Evolutionary conservation across 2,888 invertebrate species (phyloP).

Genomic region (Onchidella celtica): DNA sequence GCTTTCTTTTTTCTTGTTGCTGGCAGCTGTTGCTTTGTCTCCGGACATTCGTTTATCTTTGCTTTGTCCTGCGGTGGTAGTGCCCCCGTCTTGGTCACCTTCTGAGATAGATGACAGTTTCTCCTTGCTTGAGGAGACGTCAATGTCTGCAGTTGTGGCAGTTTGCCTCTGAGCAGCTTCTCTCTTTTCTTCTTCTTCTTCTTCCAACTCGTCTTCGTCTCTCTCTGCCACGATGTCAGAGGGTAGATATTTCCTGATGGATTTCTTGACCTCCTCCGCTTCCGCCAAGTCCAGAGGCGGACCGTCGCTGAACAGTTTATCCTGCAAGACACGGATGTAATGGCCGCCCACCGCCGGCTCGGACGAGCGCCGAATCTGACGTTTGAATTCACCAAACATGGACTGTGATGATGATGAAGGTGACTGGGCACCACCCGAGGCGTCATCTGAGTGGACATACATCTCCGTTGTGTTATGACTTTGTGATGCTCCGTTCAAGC

Average conservation of each 20-base stretch:
- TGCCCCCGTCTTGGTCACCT: neutral
- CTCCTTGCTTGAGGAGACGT: neutral
- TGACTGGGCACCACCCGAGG: neutral
- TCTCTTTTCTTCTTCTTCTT: neutral
- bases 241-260: constrained; percentile 27
- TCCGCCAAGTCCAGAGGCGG: neutral
- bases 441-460: neutral
- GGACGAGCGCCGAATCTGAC: constrained; percentile 11
- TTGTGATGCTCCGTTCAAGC: neutral
- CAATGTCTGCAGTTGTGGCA: neutral
- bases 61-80: neutral
- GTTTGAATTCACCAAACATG: neutral
- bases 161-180: neutral
- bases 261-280: constrained; percentile 7
- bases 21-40: neutral
- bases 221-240: constrained; percentile 42
- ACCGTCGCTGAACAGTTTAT: neutral
- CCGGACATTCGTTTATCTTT: neutral
- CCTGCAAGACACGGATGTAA: constrained; percentile 30
- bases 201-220: constrained; percentile 30
- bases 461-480: constrained; percentile 6
- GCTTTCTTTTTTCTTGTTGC: neutral
- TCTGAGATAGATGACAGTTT: neutral
- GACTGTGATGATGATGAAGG: neutral
- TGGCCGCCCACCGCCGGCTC: constrained; percentile 40